Evolutionary conservation across 2,797 vertebrate genomes (phyloP), one percentile per base, ranked within the genome.

Genomic region (Coreius guichenoti): DNA sequence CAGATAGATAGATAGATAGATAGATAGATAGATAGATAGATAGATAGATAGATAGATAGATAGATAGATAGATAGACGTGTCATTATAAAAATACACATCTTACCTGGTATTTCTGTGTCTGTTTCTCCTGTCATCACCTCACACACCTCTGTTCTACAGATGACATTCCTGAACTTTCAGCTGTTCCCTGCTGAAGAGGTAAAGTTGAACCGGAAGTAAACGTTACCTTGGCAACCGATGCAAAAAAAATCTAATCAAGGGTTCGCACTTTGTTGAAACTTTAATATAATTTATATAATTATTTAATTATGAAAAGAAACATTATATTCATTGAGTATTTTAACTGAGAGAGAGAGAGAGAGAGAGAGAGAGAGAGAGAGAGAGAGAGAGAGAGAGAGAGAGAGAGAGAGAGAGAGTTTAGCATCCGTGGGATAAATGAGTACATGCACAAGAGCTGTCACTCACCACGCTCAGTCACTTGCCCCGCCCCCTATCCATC

Each of bases 31-130:
- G 23, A 72, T 1, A 47, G 69, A 70, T 0, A 45, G 36, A 70
- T 1, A 43, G 68, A 70, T 1, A 43, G 68, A 72, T 2, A 23
- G 33, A 63, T 2, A 56, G 54, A 56, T 3, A 56, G 54, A 56
- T 0, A 58, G 56, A 49, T 29, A 47, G 39, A 70, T n/a, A 16
- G 23, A 45, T 16, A 49, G 45, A 51, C 0, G 16, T 49, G 49
- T 29, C 7, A 47, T 4, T 23, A 23, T 23, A 56, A n/a, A 43
- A 63, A 0, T n/a, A 13, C 1, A 17, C 11, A 11, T 73, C 90
- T 91, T 85, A 94, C 93, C 92, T 0, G 93, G 94, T 89, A 92
- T 89, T 75, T 91, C 87, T 26, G 74, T 65, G 1, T 92, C 87
- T 1, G 81, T 90, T 78, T 91, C 91, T 19, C 91, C 88, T 1